Evolutionary conservation across 2,888 invertebrate species (phyloP), one percentile per base, ranked within the genome.

Genomic region (Pterobdella sp.): DNA sequence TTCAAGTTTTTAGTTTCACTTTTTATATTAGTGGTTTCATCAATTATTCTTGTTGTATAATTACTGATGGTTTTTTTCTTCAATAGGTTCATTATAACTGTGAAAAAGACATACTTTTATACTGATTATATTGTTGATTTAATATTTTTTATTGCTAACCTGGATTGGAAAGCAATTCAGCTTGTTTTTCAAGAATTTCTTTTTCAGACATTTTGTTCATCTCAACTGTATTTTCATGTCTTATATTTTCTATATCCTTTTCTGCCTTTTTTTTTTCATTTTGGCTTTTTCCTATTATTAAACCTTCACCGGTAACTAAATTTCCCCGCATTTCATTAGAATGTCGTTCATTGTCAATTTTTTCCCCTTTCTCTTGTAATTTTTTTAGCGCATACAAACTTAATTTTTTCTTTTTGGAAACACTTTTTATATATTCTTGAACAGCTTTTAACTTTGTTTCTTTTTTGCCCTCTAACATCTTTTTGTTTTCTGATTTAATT

Each of bases 171-270:
- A 56, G n/a, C 4, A 56, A 26, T 56, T 56, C 60, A 26, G 18
- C 26, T 22, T 56, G 60, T 56, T 56, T 56, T 56, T 56, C 3
- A 14, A 56, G n/a, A 18, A 56, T 56, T 56, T 56, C 60, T 56
- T 18, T 22, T 56, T 56, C 60, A 56, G 60, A 56, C n/a, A 56
- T 18, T n/a, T 56, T 56, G 4, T 56, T 56, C 26, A 56, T 26
- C 18, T 26, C 4, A 26, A 3, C 4, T 26, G 26, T 14, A 26
- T 56, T 56, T 18, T 22, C 18, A 18, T 56, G n/a, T 26, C 60
- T 56, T 4, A 56, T 56, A 22, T 56, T 26, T 26, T 56, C 26
- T 26, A 56, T 3, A 22, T 56, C 60, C 60, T n/a, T 56, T n/a
- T 56, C 60, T 26, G 26, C 60, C 60, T 26, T 56, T 22, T n/a